Percentiles rank a stretch among this genome's conserved stretches.
phyloP scores from a whole-genome alignment of 2,888 invertebrate genomes.

The Drosophila meridiana region DNA sequence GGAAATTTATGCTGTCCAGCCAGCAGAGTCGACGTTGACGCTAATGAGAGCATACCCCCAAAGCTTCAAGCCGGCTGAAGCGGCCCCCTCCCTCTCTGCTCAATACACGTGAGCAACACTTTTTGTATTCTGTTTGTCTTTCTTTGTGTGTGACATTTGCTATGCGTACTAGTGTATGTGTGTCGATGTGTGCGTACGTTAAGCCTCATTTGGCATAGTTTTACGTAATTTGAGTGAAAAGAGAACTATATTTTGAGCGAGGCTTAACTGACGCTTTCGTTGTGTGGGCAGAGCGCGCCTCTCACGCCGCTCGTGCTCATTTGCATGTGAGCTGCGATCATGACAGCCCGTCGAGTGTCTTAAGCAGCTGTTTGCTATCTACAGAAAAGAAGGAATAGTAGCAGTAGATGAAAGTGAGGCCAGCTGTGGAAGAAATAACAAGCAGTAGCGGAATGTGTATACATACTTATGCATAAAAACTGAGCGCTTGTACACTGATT shows the following conservation, averaged over 20 bases:
- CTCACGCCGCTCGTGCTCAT: conserved; percentile 17
- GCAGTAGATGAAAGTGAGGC: conserved; percentile 9
- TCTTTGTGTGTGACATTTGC: conserved; percentile 18
- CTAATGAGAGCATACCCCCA: conserved; percentile 36
- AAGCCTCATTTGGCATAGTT: conserved; percentile 78
- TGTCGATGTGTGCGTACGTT: conserved; percentile 33
- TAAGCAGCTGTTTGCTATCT: conserved; percentile 68
- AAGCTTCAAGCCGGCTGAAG: conserved; percentile 38
- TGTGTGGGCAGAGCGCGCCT: conserved; percentile 19
- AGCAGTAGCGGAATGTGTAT: background rate
- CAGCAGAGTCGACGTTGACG: conserved; percentile 16
- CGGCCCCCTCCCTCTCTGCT: background rate
- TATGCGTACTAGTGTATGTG: conserved; percentile 21
- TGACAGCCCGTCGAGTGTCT: conserved; percentile 23
- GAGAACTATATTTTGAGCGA: conserved; percentile 40
- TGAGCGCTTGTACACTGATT: background rate
- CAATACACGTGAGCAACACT: conserved; percentile 11
- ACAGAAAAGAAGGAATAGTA: conserved; percentile 22
- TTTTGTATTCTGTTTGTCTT: conserved; percentile 48
- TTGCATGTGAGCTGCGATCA: conserved; percentile 46
- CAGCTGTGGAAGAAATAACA: conserved; percentile 3
- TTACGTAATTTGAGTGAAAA: conserved; percentile 63
- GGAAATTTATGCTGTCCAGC: conserved; percentile 63
- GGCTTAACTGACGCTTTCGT: conserved; percentile 47
- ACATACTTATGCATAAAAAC: background rate